Evolutionary conservation across 2,888 invertebrate species (phyloP), one percentile per base, ranked within the genome.

Genomic region (Chaetoderma sp.): DNA sequence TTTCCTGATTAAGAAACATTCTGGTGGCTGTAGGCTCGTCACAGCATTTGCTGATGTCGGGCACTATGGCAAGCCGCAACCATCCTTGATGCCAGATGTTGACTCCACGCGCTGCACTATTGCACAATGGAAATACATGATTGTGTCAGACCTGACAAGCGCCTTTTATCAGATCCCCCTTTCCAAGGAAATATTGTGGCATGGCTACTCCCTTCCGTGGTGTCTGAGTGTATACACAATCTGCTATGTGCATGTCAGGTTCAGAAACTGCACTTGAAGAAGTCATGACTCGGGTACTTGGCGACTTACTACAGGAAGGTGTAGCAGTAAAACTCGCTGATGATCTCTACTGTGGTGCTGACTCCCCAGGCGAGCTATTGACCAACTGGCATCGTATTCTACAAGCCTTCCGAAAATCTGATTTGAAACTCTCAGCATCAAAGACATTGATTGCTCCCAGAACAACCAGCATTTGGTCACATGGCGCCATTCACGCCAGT

Each of bases 111-210:
- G 32, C 52, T 2, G 2, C 10, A n/a, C 10, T 10, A 67, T 69
- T 21, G 71, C 58, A 10, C 57, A 57, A 13, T 70, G 69, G 61
- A 67, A 61, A 18, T 69, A 69, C 50, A 57, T 72, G 21, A 18
- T 47, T 21, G 23, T 23, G 8, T 21, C 47, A 13, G 47, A 47
- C 47, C 45, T 72, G 1, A 68, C 70, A 4, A 70, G 58, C 25
- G 70, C 68, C 8, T 75, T 75, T 56, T 72, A 75, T 44, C 70
- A 75, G 47, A 73, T 76, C 23, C 70, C 67, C 0, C 55, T 73
- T 3, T 57, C 67, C 1, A 39, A 57, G 10, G 49, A 71, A 70
- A 44, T 66, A 65, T 32, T 70, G 73, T 57, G 69, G 71, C 3
- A 44, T 75, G 16, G 68, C 52, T 10, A 72, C 69, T 6, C 74